These are phyloP conservation scores for Chaetodon auriga DNA, from an alignment of 2,113 vertebrate species.

Conservation along the genomic window DNA sequence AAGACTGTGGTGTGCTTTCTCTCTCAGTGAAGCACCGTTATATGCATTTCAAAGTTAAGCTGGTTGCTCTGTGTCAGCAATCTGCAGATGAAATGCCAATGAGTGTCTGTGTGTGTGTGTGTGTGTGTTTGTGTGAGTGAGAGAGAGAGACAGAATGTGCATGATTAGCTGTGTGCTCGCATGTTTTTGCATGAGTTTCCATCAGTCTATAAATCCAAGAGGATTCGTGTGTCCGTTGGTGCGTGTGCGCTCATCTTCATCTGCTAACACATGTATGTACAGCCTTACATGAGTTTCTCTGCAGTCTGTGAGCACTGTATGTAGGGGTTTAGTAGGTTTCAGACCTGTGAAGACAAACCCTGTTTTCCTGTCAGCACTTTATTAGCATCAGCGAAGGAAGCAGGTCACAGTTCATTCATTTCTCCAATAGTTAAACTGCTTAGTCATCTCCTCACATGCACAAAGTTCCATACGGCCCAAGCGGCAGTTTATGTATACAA, in stretches of 20 bases:
- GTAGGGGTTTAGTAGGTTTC: background rate
- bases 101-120: background rate
- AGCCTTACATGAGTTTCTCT: conserved; percentile 2
- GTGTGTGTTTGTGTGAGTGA: background rate
- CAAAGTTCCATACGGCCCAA: background rate
- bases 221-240: background rate
- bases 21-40: conserved; percentile 18
- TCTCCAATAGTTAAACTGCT: conserved; percentile 22
- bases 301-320: background rate
- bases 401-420: conserved; percentile 54
- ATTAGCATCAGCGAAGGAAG: conserved; percentile 24
- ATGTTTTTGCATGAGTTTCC: background rate
- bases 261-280: background rate
- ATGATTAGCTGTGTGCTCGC: background rate
- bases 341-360: background rate
- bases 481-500: background rate
- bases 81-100: conserved; percentile 10
- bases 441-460: conserved; percentile 13
- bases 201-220: background rate
- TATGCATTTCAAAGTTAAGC: conserved; percentile 27
- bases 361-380: conserved; percentile 39
- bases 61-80: conserved; percentile 31
- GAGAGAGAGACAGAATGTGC: background rate
- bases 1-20: background rate
- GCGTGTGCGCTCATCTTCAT: background rate